phyloP scores from a whole-genome alignment of 2,797 vertebrate species.

The Squalus acanthias region DNA sequence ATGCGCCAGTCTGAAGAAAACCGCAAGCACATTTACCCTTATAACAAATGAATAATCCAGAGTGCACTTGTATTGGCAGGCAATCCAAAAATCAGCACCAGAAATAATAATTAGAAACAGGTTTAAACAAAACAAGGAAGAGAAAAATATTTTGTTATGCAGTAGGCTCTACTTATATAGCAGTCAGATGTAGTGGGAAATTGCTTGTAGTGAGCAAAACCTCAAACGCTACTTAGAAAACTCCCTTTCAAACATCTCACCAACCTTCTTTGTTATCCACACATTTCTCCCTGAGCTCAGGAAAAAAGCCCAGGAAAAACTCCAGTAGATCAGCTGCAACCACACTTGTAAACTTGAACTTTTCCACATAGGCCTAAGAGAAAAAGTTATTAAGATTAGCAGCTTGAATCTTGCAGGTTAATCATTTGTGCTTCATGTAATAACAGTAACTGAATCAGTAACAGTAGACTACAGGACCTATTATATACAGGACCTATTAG shows the following conservation, averaged over 20 bases:
- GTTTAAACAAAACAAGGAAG: neutral
- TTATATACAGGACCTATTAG: neutral
- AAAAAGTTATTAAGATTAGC: neutral
- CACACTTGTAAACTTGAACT: constrained; percentile 87
- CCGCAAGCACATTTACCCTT: neutral
- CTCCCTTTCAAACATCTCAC: constrained; percentile 36
- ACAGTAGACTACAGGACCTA: neutral
- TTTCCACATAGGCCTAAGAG: constrained; percentile 80
- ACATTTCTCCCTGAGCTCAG: constrained; percentile 75
- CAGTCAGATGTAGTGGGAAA: neutral
- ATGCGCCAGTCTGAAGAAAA: neutral
- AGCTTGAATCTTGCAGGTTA: neutral
- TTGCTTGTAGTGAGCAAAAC: neutral
- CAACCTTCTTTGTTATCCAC: constrained; percentile 78
- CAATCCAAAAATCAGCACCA: neutral
- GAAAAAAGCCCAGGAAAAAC: constrained; percentile 82
- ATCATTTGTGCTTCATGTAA: neutral
- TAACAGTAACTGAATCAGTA: neutral
- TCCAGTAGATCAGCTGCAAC: constrained; percentile 86
- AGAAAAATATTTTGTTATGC: neutral
- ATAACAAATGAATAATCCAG: constrained; percentile 1
- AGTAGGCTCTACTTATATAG: neutral
- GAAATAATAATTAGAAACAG: neutral
- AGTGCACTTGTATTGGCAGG: neutral
- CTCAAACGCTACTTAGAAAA: neutral